A percentile compares a stretch with the other conserved stretches of the same genome.
Evolutionary conservation across 2,113 vertebrate genomes (phyloP).

Genomic region (Ranitomeya variabilis): DNA sequence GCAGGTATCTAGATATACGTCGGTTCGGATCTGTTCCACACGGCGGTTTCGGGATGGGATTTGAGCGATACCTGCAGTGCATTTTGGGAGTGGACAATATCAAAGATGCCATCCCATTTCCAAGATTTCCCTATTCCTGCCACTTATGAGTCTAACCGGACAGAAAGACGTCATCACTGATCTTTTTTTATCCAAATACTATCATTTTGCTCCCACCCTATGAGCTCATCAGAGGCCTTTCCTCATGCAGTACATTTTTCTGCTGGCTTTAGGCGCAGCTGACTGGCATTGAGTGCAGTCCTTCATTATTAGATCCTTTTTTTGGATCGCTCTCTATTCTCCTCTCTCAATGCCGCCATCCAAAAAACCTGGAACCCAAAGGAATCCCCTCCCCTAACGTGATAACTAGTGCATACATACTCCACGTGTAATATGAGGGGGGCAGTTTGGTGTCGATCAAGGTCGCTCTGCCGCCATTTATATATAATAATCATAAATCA

Average conservation of each 20-base stretch:
- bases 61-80: slow-evolving; percentile 93
- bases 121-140: slow-evolving; percentile 90
- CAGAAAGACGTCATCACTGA: neutral
- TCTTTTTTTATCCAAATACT: neutral
- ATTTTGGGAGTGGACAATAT: slow-evolving; percentile 93
- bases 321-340: too few relatives aligned
- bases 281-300: neutral
- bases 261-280: neutral
- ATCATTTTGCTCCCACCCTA: neutral
- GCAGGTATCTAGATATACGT: slow-evolving; percentile 94
- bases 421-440: neutral
- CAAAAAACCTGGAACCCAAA: too few relatives aligned
- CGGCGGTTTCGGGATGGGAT: slow-evolving; percentile 96
- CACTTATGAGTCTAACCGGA: slow-evolving; percentile 70
- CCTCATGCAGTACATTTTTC: neutral
- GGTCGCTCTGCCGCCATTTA: neutral
- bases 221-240: neutral
- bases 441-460: neutral
- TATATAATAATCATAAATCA: neutral
- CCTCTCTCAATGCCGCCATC: too few relatives aligned
- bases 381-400: too few relatives aligned
- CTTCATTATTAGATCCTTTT: too few relatives aligned
- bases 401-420: neutral
- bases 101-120: slow-evolving; percentile 96
- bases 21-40: slow-evolving; percentile 91